These are phyloP conservation scores for Lutra lutra DNA, from an alignment of 2,797 vertebrate species.

Conservation along the genomic window DNA sequence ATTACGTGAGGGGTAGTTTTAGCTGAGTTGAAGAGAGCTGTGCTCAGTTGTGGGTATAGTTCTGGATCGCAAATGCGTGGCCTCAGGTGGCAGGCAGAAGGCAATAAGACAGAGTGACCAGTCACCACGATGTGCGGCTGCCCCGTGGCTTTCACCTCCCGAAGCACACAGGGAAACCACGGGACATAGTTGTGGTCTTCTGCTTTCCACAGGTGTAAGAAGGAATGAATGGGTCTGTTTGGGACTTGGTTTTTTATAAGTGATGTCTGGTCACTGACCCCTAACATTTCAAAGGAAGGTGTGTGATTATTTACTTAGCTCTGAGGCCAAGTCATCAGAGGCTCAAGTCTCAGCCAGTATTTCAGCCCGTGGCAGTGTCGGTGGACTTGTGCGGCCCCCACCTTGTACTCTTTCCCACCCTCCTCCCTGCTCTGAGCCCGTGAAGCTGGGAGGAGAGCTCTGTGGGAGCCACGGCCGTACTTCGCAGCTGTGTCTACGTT, in stretches of 20 bases:
- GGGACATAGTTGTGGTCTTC: neutral
- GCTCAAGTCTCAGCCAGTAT: neutral
- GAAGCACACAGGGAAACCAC: neutral
- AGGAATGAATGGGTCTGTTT: neutral
- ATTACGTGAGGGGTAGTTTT: neutral
- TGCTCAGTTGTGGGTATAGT: neutral
- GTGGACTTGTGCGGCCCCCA: neutral
- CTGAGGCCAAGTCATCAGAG: neutral
- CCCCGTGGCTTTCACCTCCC: neutral
- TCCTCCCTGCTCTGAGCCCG: neutral
- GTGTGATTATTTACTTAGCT: conserved; percentile 14
- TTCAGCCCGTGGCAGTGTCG: neutral
- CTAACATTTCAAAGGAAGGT: neutral
- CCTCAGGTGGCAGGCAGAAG: conserved; percentile 46
- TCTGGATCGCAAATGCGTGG: neutral
- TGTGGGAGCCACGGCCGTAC: conserved; percentile 50
- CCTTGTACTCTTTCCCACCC: neutral
- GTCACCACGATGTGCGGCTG: neutral
- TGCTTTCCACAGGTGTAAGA: neutral
- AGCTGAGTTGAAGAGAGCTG: neutral
- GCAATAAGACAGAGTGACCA: neutral
- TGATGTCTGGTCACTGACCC: neutral
- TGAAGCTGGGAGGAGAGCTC: neutral
- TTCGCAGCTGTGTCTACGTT: neutral
- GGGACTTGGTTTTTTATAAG: neutral